Base-by-base conservation (phyloP, 2,797 vertebrate genomes). In the Eutrigla gurnardus region DNA sequence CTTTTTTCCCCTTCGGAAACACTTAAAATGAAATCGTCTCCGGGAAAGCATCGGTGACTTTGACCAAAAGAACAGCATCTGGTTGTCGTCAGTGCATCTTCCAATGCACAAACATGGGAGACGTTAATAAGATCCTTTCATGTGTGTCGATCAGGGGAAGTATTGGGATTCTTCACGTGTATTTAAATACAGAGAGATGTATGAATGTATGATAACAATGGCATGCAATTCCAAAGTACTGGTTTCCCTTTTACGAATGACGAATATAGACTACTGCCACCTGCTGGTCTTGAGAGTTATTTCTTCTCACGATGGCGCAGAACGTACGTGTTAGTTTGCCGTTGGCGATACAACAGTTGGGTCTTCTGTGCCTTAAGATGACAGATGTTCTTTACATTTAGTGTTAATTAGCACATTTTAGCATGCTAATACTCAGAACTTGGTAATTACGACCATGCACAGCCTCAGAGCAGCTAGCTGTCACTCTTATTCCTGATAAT, bases 11-110 rank as follows among this genome's bases (percentile, higher is more conserved):
- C 43, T 37, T 47, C 76, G 79, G 78, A 83, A 54, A 6, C 25
- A 10, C 67, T 76, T 66, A 54, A 69, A 79, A 77, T 58, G 68
- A 70, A 80, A 73, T 74, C 74, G 60, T 69, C 74, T 81, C 55
- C 76, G 54, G 78, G 70, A 73, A 85, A 78, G 67, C 82, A 75
- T 78, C 88, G 60, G 76, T 18, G 79, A 84, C 62, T 72, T 58
- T 73, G 75, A 81, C 55, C 78, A 75, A 61, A 79, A 75, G 65
- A 78, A 66, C 42, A 83, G 54, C 84, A 88, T 88, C 87, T 86
- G 89, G 85, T 79, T 7, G 60, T 76, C 2, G 39, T 89, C 80
- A 84, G 83, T 25, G 63, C 66, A 59, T 73, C 43, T 63, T 83
- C 43, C 61, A 13, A 17, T 49, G 37, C 77, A 61, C 36, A 46